Evolutionary conservation across 2,888 invertebrate species (phyloP).

Genomic region (Erynnis tages): DNA sequence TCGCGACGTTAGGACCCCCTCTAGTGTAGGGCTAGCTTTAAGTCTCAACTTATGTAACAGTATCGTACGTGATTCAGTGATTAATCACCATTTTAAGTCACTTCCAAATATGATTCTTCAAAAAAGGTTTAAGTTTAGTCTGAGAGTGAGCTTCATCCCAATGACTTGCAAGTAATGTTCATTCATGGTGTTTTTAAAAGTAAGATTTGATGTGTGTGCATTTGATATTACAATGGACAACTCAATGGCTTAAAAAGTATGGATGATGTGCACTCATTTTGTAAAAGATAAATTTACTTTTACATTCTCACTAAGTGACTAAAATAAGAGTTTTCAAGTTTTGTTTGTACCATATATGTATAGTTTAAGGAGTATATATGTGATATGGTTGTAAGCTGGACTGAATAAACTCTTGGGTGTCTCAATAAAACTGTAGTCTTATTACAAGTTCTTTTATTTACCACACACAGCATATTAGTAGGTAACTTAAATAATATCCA

Average conservation of each 20-base stretch:
- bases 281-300: too few relatives aligned
- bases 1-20: constrained; percentile 55
- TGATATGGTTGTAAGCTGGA: constrained; percentile 3
- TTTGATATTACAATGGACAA: too few relatives aligned
- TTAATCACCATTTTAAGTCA: not conserved
- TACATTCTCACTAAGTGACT: too few relatives aligned
- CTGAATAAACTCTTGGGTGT: constrained; percentile 1
- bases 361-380: not conserved
- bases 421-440: not conserved
- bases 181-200: too few relatives aligned
- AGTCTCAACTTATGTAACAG: not conserved
- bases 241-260: too few relatives aligned
- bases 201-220: too few relatives aligned
- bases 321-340: too few relatives aligned
- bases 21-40: constrained; percentile 10
- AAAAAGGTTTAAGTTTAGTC: too few relatives aligned
- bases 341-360: too few relatives aligned
- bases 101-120: not conserved
- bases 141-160: not conserved
- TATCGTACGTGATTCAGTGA: not conserved
- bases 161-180: too few relatives aligned
- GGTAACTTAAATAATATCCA: not conserved
- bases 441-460: not conserved
- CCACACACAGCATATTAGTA: not conserved
- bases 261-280: too few relatives aligned